These are phyloP conservation scores for Nymphalis c-album DNA, from an alignment of 2,888 invertebrate genomes.

Conservation along the genomic window DNA sequence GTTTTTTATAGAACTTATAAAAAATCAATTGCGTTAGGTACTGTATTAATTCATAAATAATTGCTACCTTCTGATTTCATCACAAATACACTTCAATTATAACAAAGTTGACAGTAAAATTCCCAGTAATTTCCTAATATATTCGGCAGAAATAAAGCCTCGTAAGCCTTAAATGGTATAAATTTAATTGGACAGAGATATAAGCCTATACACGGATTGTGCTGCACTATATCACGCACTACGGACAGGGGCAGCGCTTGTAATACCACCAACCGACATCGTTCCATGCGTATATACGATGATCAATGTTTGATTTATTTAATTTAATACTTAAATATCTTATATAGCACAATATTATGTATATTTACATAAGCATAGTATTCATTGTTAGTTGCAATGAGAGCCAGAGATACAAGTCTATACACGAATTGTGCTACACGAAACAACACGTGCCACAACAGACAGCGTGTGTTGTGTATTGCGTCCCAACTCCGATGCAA, in stretches of 20 bases:
- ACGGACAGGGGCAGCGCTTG: conserved; percentile 7
- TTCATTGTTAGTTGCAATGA: not conserved
- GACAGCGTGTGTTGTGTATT: conserved; percentile 47
- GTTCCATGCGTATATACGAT: conserved; percentile 7
- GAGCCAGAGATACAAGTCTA: conserved; percentile 30
- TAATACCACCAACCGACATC: conserved; percentile 13
- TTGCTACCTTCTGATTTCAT: not conserved
- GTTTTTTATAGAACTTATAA: not conserved
- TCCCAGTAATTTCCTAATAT: not conserved
- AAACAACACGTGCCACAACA: conserved; percentile 2
- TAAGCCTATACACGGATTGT: conserved; percentile 32
- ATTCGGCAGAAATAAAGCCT: conserved; percentile 20
- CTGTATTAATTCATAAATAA: too few species aligned
- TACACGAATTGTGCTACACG: conserved; percentile 5
- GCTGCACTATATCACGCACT: conserved; percentile 58
- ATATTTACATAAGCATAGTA: not conserved
- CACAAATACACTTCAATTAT: not conserved
- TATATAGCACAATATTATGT: not conserved
- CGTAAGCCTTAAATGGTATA: conserved; percentile 30
- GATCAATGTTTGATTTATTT: conserved; percentile 2
- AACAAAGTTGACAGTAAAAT: not conserved
- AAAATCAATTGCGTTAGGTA: not conserved
- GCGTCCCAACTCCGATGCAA: conserved; percentile 43
- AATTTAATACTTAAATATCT: not conserved
- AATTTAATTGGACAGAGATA: conserved; percentile 33